Conservation (phyloP, 2,113 vertebrate species). For the Geococcyx californianus region DNA sequence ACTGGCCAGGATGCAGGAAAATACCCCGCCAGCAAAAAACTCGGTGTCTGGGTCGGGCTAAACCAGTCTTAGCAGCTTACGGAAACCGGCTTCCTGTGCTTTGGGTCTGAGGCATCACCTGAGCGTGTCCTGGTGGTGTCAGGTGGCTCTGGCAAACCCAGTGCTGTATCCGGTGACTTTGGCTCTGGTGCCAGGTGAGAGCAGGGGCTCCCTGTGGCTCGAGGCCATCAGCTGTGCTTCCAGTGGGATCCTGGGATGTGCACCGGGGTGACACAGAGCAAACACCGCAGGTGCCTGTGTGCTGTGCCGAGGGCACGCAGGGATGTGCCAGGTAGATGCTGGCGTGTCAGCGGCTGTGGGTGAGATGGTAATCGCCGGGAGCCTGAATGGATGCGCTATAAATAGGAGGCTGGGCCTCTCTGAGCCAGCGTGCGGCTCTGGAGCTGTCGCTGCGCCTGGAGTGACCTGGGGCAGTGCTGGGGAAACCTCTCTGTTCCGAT, state of each 20-base stretch:
- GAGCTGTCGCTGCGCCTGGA: background rate
- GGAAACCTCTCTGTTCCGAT: accelerated
- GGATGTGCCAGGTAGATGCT: background rate
- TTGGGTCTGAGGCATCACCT: background rate
- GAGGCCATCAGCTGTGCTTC: accelerated
- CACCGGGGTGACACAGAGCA: accelerated
- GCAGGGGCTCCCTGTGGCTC: background rate
- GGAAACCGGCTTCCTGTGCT: accelerated
- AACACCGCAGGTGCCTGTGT: accelerated
- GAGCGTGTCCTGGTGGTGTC: background rate
- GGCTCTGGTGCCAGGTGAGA: background rate
- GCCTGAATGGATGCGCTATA: background rate
- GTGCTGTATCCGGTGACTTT: background rate
- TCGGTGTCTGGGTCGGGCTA: background rate
- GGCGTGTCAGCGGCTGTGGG: background rate
- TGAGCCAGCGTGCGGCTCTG: background rate
- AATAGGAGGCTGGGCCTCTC: background rate
- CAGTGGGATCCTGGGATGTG: accelerated
- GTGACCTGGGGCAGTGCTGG: background rate
- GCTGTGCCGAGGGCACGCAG: background rate
- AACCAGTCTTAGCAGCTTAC: background rate
- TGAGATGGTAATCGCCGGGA: background rate
- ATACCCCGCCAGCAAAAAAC: background rate
- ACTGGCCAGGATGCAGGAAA: background rate
- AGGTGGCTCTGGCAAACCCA: background rate